Conservation (phyloP, 2,113 vertebrate genomes). For the Tiliqua scincoides region DNA sequence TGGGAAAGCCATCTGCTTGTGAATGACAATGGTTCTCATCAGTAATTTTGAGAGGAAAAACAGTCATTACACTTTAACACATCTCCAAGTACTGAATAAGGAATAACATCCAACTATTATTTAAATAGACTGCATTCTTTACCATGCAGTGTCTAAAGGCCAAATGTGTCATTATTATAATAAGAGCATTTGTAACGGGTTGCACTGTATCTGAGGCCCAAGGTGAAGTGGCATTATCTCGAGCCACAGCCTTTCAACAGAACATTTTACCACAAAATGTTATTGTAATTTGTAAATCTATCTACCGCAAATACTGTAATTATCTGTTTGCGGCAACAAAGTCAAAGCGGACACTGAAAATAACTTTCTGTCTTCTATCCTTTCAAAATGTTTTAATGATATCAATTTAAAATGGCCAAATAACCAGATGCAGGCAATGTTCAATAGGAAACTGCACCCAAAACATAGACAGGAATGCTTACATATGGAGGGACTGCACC, state of each 20-base stretch:
- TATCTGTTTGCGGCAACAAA: conserved; percentile 46
- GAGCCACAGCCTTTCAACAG: conserved; percentile 40
- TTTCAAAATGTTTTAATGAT: conserved; percentile 37
- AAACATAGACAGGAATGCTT: neutral
- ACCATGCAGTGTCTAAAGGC: conserved; percentile 6
- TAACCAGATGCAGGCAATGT: neutral
- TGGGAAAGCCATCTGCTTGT: conserved; percentile 66
- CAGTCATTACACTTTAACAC: conserved; percentile 53
- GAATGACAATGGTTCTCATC: conserved; percentile 58
- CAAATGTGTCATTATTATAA: conserved; percentile 43
- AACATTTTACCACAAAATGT: conserved; percentile 35
- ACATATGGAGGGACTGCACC: neutral
- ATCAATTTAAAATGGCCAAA: conserved; percentile 30
- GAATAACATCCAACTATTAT: conserved; percentile 27
- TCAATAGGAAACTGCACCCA: neutral
- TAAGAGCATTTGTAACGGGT: conserved; percentile 46
- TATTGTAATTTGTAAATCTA: conserved; percentile 51
- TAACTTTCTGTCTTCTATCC: neutral
- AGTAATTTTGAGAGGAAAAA: conserved; percentile 63
- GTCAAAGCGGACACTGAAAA: conserved; percentile 33
- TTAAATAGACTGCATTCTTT: conserved; percentile 40
- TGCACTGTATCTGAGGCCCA: conserved; percentile 3
- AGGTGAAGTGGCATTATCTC: conserved; percentile 45
- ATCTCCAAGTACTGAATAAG: conserved; percentile 59
- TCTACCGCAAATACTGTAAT: conserved; percentile 31